phyloP scores from a whole-genome alignment of 2,113 vertebrate genomes.

The Paramormyrops kingsleyae region DNA sequence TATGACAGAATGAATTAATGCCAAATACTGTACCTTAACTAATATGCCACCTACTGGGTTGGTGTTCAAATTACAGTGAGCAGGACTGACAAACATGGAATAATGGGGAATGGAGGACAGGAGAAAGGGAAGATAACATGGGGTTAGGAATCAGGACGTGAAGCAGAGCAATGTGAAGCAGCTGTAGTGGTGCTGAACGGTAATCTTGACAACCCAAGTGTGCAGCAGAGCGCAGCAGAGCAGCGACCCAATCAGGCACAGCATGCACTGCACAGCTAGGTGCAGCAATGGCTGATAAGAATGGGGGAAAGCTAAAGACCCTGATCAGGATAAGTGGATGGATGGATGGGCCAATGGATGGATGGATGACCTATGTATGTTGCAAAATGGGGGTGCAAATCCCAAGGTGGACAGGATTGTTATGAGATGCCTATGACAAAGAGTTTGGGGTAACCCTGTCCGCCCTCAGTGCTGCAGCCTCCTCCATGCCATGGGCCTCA shows the following conservation, averaged over 20 bases:
- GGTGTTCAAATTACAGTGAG: background rate
- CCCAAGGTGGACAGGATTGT: background rate
- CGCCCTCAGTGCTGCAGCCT: background rate
- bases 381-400: background rate
- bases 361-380: background rate
- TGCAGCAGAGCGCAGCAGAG: background rate
- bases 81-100: background rate
- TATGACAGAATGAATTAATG: background rate
- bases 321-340: background rate
- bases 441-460: background rate
- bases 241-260: background rate
- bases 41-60: background rate
- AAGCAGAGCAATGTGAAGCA: background rate
- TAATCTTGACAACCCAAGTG: background rate
- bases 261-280: background rate
- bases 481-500: background rate
- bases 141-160: background rate
- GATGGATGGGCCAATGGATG: background rate
- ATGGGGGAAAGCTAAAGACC: background rate
- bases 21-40: background rate
- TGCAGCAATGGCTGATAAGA: background rate
- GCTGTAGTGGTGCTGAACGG: background rate
- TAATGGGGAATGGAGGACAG: background rate
- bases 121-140: background rate
- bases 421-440: background rate